phyloP scores from a whole-genome alignment of 2,113 vertebrate genomes.

The Pedetes capensis region DNA sequence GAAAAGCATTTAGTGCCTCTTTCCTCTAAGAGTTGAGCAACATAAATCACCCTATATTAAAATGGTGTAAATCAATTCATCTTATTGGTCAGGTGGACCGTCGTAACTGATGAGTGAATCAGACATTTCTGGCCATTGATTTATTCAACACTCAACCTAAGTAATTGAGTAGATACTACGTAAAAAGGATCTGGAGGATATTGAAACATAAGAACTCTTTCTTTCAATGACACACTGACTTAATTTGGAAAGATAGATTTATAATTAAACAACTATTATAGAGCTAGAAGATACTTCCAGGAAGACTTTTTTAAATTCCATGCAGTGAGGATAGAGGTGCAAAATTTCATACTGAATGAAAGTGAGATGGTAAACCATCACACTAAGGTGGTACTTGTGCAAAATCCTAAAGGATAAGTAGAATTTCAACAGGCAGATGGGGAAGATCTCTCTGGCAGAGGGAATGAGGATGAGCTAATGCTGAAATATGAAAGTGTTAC shows the following conservation, averaged over 20 bases:
- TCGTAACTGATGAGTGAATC: conserved; percentile 15
- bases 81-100: not conserved
- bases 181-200: not conserved
- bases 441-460: not conserved
- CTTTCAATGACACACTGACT: not conserved
- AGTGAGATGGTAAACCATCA: not conserved
- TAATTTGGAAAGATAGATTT: conserved; percentile 8
- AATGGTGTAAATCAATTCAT: not conserved
- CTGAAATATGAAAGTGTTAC: not conserved
- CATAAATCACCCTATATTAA: not conserved
- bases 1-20: not conserved
- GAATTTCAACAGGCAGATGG: conserved; percentile 26
- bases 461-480: not conserved
- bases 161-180: not conserved
- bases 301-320: not conserved
- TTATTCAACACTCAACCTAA: not conserved
- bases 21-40: not conserved
- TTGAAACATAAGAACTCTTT: not conserved
- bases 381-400: not conserved
- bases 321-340: not conserved
- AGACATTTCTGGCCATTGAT: conserved; percentile 3
- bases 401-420: conserved; percentile 18
- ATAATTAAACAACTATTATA: not conserved
- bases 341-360: conserved; percentile 30
- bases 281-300: not conserved